Conservation (phyloP, 2,888 invertebrate species). For the Eristalinus sepulchralis region DNA sequence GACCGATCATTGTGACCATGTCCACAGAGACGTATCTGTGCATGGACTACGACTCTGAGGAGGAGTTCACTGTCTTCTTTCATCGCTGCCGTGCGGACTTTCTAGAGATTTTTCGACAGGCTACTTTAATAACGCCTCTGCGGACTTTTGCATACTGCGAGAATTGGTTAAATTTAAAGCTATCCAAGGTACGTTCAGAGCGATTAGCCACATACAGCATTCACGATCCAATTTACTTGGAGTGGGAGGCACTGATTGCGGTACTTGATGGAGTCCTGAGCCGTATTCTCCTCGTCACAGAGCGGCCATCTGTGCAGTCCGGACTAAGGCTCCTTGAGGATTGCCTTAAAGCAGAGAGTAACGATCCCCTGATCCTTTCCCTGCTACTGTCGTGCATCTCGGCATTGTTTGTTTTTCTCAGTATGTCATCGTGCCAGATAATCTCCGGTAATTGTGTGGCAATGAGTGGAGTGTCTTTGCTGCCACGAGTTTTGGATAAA, state of each 20-base stretch:
- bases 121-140: constrained; percentile 90
- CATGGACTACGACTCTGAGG: constrained; percentile 94
- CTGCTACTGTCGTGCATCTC: constrained; percentile 95
- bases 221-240: constrained; percentile 87
- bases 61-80: constrained; percentile 93
- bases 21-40: constrained; percentile 87
- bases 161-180: constrained; percentile 89
- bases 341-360: constrained; percentile 88
- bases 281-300: constrained; percentile 87
- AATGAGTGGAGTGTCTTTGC: constrained; percentile 85
- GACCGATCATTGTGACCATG: constrained; percentile 80
- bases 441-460: constrained; percentile 84
- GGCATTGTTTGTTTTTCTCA: constrained; percentile 94
- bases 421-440: constrained; percentile 91
- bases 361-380: constrained; percentile 91
- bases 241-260: constrained; percentile 91
- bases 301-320: constrained; percentile 88
- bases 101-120: constrained; percentile 90
- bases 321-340: constrained; percentile 90
- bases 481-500: constrained; percentile 92
- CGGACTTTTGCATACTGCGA: constrained; percentile 92
- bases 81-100: constrained; percentile 91
- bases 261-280: constrained; percentile 92
- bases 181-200: constrained; percentile 84
- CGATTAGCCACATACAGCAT: constrained; percentile 79